Base-by-base conservation (phyloP, 2,888 invertebrate genomes). In the Fissipunctia ypsillon region DNA sequence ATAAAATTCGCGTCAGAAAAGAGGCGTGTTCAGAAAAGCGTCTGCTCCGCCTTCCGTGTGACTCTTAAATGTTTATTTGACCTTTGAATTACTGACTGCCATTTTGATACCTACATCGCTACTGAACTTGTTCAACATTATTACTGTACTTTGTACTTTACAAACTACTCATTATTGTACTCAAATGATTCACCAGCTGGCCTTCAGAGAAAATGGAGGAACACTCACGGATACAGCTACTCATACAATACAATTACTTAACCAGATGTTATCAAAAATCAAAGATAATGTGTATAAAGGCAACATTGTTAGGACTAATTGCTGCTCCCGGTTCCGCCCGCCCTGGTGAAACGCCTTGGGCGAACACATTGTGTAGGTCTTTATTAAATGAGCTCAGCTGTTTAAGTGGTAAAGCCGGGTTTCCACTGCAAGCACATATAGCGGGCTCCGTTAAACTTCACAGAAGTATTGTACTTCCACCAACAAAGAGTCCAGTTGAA, bases 251-350 rank as follows among this genome's bases (percentile, higher is more conserved):
- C 87, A 89, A 89, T 90, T 90, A 90, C 86, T 90, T 75, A 86
- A 65, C 84, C 84, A 87, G 90, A 91, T 90, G 87, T 59, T 92
- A 91, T 90, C 90, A 65, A 80, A 74, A 80, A 89, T 88, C 85
- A 87, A 83, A 89, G 92, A 91, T 93, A 89, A 85, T 86, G 78
- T 69, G 81, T 80, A 89, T 88, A 90, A 90, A 91, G 89, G 91
- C 89, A 91, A 91, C 90, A 93, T 93, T 93, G 93, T 93, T 91
- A 89, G 78, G 85, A 88, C 93, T 94, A 94, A 94, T 94, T 92
- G 91, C 89, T 80, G 93, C 93, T 93, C 93, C 93, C 89, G 93
- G 91, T 84, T 85, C 87, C 90, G 88, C 91, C 92, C 91, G 91
- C 91, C 87, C 86, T 78, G 71, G 69, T 25, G n/a, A 70, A 83